These are phyloP conservation scores for Crypturellus undulatus DNA, from an alignment of 2,113 vertebrate genomes.

Conservation along the genomic window DNA sequence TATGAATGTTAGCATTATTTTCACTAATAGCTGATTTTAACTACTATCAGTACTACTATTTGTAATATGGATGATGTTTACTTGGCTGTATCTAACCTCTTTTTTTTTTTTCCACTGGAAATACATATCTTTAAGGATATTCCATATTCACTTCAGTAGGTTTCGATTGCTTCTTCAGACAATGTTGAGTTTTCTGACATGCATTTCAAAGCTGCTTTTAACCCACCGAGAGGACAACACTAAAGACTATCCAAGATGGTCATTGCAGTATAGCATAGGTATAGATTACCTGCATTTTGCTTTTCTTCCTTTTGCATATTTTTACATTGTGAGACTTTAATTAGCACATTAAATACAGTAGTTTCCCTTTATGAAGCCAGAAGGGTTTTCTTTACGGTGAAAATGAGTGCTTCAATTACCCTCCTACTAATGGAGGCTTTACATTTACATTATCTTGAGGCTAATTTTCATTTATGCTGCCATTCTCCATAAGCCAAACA, in stretches of 20 bases:
- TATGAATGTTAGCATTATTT: neutral
- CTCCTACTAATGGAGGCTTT: conserved; percentile 78
- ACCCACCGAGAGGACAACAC: neutral
- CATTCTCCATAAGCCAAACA: conserved; percentile 66
- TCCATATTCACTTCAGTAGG: neutral
- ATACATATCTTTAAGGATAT: neutral
- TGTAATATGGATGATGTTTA: neutral
- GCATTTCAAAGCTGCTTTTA: neutral
- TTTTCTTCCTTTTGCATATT: neutral
- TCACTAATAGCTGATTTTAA: neutral
- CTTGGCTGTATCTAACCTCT: neutral
- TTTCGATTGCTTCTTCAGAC: neutral
- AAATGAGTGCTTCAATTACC: conserved; percentile 77
- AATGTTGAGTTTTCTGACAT: neutral
- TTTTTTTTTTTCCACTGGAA: neutral
- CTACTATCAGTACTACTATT: neutral
- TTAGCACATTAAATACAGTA: conserved; percentile 67
- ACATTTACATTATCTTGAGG: conserved; percentile 82
- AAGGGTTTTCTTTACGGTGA: conserved; percentile 73
- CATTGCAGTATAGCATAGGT: neutral
- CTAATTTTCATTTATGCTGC: conserved; percentile 77
- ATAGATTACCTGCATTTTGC: neutral
- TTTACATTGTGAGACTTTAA: conserved; percentile 56
- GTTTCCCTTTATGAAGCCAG: conserved; percentile 75
- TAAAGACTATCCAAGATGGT: neutral